Base-by-base conservation (phyloP, 2,888 invertebrate genomes). In the Brenthis ino region DNA sequence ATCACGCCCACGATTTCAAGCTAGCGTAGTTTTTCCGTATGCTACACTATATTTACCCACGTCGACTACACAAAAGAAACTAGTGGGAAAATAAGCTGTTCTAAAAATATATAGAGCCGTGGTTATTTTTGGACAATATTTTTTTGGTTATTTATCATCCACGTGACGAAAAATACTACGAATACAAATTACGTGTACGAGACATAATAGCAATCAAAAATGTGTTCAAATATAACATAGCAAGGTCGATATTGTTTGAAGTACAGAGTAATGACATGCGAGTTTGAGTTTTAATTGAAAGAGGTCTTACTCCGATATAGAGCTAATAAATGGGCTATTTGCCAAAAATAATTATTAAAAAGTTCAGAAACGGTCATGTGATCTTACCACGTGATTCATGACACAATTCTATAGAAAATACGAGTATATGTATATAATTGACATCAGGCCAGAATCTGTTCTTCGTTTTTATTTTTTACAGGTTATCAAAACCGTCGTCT, bases 331-430 rank as follows among this genome's bases (percentile, higher is more conserved):
- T 64, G 63, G 69, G 69, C 66, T 20, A 53, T 48, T 20, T 67
- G 69, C 69, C 69, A 69, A 55, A 50, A 48, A n/a, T 20, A 43
- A 33, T 50, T 47, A 37, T 57, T 54, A 57, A 53, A 57, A 61
- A 54, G 51, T 2, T 50, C 6, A 24, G 43, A 55, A 55, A 64
- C 43, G 24, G 56, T 61, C 61, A 63, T 63, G 43, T 53, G 56
- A 69, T 65, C 2, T 33, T n/a, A 33, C 54, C 65, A 69, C 61
- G 69, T 69, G 65, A 63, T 63, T 33, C 48, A 24, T 37, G 24
- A 57, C 56, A 33, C 16, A 20, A 2, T 61, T 33, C 3, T 16
- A 53, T 53, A 16, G 16, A n/a, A 53, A 53, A 11, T 43, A 16
- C 16, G 16, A 16, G 16, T 16, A 8, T 43, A 2, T 11, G 37